A percentile compares a stretch with the other conserved stretches of the same genome.
phyloP scores from a whole-genome alignment of 2,797 vertebrate species.

The Semotilus atromaculatus region DNA sequence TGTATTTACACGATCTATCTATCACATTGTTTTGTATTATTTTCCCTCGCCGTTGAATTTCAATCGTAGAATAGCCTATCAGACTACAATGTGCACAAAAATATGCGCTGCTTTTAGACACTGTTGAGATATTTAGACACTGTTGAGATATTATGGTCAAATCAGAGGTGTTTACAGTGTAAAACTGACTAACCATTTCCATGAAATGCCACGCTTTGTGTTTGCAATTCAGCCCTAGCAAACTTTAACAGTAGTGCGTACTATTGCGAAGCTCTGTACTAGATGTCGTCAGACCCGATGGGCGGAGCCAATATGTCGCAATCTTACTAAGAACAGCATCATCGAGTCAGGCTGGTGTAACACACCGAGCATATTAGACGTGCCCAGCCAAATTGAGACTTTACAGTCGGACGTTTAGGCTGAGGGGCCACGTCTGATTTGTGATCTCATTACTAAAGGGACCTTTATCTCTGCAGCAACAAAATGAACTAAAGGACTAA shows the following conservation, averaged over 20 bases:
- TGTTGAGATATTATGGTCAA: not conserved
- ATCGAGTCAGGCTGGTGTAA: conserved; percentile 61
- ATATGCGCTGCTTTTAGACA: not conserved
- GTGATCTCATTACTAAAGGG: conserved; percentile 32
- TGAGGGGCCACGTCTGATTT: conserved; percentile 58
- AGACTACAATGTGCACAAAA: not conserved
- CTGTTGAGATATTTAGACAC: not conserved
- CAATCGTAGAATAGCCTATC: not conserved
- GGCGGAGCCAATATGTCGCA: conserved; percentile 70
- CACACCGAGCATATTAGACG: conserved; percentile 61
- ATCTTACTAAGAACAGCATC: conserved; percentile 67
- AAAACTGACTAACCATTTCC: conserved; percentile 20
- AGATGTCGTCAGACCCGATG: conserved; percentile 66
- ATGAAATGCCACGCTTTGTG: conserved; percentile 21
- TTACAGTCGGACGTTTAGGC: conserved; percentile 59
- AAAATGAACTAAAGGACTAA: conserved; percentile 22
- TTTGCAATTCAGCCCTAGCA: conserved; percentile 17
- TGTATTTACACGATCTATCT: not conserved
- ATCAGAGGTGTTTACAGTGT: conserved; percentile 4
- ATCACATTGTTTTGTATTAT: not conserved
- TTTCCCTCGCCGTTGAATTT: not conserved
- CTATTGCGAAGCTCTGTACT: conserved; percentile 57
- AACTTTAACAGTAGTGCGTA: conserved; percentile 37
- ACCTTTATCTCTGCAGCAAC: conserved; percentile 9
- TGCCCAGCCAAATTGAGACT: conserved; percentile 47